Base-by-base conservation (phyloP, 2,113 vertebrate species). In the Mesocricetus auratus region DNA sequence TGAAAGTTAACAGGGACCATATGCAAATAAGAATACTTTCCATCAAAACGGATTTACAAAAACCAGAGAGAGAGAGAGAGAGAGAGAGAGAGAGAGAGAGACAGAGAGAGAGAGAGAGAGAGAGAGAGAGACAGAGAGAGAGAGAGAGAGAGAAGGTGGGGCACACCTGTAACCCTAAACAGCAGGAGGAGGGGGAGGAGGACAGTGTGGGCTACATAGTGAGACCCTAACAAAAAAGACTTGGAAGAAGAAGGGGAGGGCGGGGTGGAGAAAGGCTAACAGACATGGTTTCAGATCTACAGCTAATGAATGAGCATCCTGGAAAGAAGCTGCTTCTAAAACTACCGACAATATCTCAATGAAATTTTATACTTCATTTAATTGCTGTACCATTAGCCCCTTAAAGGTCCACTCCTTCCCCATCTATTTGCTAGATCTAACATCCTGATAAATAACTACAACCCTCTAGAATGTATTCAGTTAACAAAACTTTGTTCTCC, bases 11-110 rank as follows among this genome's bases (percentile, higher is more conserved):
- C 36, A 29, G 0, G 45, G 45, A 56, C 24, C 19, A 53, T 71
- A 50, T 31, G 16, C 22, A 69, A 50, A 87, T n/a, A 50, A 79
- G 7, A 33, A 13, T 88, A 11, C 68, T 64, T 95, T 62, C 39
- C 50, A 74, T 45, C 56, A 85, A 92, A 96, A 86, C 15, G 78
- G 69, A 92, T 87, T 87, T 83, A 93, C 24, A 86, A 79, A 71
- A 50, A 45, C 3, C 4, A 42, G 31, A 56, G 74, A 47, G 26
- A n/a, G 33, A 26, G 45, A 0, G 21, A 86, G 83, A 47, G 0
- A 24, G 31, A 56, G 74, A 47, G 26, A n/a, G 33, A 42, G 31
- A 56, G 74, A 47, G 26, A n/a, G 33, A 42, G 31, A 56, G 74
- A 47, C 21, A n/a, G 33, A 42, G 31, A 56, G 74, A 47, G 26